These are phyloP conservation scores for Cyclophora albipunctata DNA, from an alignment of 2,888 invertebrate species.

Conservation along the genomic window DNA sequence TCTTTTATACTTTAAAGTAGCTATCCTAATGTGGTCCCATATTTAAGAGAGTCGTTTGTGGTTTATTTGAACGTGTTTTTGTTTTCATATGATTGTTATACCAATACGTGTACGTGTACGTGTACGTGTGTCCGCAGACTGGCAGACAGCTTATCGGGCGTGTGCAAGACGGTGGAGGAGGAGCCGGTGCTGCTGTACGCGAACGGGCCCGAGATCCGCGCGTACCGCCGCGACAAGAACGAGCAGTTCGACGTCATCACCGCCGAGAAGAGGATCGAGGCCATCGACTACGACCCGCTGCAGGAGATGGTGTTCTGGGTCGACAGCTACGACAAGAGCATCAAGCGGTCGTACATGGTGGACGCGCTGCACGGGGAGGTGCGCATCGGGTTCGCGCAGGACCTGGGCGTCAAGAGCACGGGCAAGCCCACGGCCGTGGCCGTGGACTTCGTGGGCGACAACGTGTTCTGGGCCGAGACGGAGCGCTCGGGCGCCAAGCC, in stretches of 20 bases:
- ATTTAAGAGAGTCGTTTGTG: too few relatives aligned
- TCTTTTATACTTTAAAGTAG: too few relatives aligned
- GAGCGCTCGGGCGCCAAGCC: conserved; percentile 84
- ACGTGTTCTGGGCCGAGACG: conserved; percentile 95
- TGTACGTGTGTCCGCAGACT: conserved; percentile 45
- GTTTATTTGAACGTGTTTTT: too few relatives aligned
- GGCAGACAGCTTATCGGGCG: conserved; percentile 85
- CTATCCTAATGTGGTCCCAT: too few relatives aligned
- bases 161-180: conserved; percentile 82
- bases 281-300: conserved; percentile 91
- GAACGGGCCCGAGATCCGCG: conserved; percentile 91
- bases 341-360: conserved; percentile 93
- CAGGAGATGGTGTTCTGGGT: conserved; percentile 95
- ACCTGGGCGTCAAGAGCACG: conserved; percentile 87
- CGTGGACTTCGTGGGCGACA: conserved; percentile 95
- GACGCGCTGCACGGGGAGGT: conserved; percentile 85
- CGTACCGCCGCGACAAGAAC: conserved; percentile 78
- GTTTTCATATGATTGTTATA: too few relatives aligned
- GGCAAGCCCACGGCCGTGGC: conserved; percentile 92
- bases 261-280: conserved; percentile 91
- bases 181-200: conserved; percentile 83
- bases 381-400: conserved; percentile 89
- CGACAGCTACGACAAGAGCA: conserved; percentile 91
- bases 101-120: too few relatives aligned
- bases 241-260: conserved; percentile 86